Evolutionary conservation across 2,797 vertebrate species (phyloP).

Genomic region (Oreochromis mossambicus): DNA sequence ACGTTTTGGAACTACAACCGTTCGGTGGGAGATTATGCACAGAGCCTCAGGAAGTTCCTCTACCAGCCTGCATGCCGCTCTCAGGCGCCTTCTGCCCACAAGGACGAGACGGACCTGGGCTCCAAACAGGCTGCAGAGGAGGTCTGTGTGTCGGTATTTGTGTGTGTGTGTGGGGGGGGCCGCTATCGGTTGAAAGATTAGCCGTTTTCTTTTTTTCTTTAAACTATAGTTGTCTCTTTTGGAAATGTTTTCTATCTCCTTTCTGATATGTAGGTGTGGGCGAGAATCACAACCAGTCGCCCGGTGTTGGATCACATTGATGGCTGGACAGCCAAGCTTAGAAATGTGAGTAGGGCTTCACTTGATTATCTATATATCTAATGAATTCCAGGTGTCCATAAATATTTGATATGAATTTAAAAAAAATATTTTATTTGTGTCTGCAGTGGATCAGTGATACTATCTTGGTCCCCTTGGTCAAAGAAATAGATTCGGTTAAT

Average conservation of each 20-base stretch:
- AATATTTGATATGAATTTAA: background rate
- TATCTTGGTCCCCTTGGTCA: slow-evolving; percentile 89
- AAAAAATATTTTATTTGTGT: background rate
- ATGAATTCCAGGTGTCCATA: too few relatives aligned
- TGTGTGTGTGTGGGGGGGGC: background rate
- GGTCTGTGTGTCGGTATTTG: slow-evolving; percentile 62
- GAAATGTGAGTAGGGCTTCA: slow-evolving; percentile 82
- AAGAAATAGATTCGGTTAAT: slow-evolving; percentile 91
- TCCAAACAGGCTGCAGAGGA: slow-evolving; percentile 97
- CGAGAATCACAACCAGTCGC: slow-evolving; percentile 87
- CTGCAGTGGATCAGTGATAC: slow-evolving; percentile 96
- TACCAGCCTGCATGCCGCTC: slow-evolving; percentile 94
- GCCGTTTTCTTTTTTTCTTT: background rate
- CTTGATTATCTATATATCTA: background rate
- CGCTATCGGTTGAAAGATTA: background rate
- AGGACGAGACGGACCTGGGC: slow-evolving; percentile 91
- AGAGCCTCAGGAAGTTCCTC: slow-evolving; percentile 91
- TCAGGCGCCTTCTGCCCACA: slow-evolving; percentile 91
- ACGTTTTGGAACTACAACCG: slow-evolving; percentile 96
- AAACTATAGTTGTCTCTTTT: background rate
- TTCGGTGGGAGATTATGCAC: slow-evolving; percentile 86
- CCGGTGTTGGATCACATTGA: slow-evolving; percentile 86
- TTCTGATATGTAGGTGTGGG: slow-evolving; percentile 84
- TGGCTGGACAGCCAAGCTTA: slow-evolving; percentile 93
- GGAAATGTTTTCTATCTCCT: background rate